Base-by-base conservation (phyloP, 2,797 vertebrate species). In the Centropyge bicolor region DNA sequence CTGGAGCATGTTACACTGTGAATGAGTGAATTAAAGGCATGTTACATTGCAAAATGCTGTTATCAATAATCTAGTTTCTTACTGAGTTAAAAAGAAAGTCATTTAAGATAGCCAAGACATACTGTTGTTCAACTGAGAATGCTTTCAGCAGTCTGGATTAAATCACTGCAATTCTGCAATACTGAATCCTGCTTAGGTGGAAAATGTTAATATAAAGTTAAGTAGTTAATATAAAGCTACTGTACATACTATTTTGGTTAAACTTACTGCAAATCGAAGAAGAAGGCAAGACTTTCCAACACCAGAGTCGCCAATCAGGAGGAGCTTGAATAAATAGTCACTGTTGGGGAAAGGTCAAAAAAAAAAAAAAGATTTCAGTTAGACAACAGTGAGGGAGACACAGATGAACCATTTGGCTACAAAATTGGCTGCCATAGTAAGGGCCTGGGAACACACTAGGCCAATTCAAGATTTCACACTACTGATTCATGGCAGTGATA, bases 281-380 rank as follows among this genome's bases (percentile, higher is more conserved):
- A 99, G 97, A 90, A 99, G 98, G 93, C 98, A 99, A 88, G 98
- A 99, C 94, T 99, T 99, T 86, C 98, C 98, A 79, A 99, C 98
- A 82, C 98, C 98, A 57, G 98, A 99, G 92, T 99, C 98, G 76
- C 98, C 98, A 87, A 99, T 99, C 94, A 99, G 97, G 93, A 99
- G 97, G 88, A 99, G 96, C 94, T 99, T 99, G 96, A 99, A 99
- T 98, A 99, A 97, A 96, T 98, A 99, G 94, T 99, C 98, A 96
- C 98, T 86, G 80, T 17, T 46, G 52, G 35, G 41, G 20, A 78
- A 46, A 24, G 1, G 20, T 5, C 20, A 48, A 74, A 46, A 46
- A 56, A 69, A 46, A 46, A 19, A 4, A 46, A 19, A 17, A 19
- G 7, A 10, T 13, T 6, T 20, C 16, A 22, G 45, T 77, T 24